Percentiles rank a stretch among this genome's conserved stretches.
Evolutionary conservation across 2,797 vertebrate species (phyloP).

Genomic region (Urophycis tenuis): DNA sequence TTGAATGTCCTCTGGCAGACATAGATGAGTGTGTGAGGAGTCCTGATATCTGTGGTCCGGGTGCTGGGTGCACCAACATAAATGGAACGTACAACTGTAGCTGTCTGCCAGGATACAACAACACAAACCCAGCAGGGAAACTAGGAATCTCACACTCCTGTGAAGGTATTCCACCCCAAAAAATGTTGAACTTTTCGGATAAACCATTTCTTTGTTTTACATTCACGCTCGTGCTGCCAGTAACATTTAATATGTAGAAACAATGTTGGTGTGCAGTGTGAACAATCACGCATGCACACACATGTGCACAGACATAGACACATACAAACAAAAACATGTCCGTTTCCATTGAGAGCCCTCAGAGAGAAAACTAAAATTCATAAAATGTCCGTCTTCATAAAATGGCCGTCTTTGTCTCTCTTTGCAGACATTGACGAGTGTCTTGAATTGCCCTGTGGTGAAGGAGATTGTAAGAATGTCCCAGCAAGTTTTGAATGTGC

Average conservation of each 20-base stretch:
- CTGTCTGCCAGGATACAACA: conserved; percentile 37
- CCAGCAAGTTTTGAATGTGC: conserved; percentile 27
- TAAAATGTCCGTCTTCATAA: neutral
- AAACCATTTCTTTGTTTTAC: neutral
- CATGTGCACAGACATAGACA: neutral
- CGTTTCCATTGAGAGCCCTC: no score
- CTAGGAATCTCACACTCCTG: conserved; percentile 12
- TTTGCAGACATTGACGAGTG: conserved; percentile 49
- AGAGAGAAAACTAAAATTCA: no score
- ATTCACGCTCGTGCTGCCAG: neutral
- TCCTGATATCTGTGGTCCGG: conserved; percentile 15
- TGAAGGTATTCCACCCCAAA: conserved; percentile 27
- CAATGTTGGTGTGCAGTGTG: neutral
- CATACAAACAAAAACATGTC: no score
- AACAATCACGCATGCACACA: neutral
- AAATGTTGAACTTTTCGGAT: neutral
- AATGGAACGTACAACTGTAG: conserved; percentile 30
- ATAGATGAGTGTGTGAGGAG: conserved; percentile 42
- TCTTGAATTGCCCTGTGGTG: conserved; percentile 28
- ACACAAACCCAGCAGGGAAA: neutral
- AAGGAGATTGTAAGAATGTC: conserved; percentile 29
- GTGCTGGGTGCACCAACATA: conserved; percentile 44
- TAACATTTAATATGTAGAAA: neutral
- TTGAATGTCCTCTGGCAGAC: conserved; percentile 33
- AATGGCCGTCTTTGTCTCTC: neutral